phyloP scores from a whole-genome alignment of 2,113 vertebrate genomes.

The Gallinago paraguaiae region DNA sequence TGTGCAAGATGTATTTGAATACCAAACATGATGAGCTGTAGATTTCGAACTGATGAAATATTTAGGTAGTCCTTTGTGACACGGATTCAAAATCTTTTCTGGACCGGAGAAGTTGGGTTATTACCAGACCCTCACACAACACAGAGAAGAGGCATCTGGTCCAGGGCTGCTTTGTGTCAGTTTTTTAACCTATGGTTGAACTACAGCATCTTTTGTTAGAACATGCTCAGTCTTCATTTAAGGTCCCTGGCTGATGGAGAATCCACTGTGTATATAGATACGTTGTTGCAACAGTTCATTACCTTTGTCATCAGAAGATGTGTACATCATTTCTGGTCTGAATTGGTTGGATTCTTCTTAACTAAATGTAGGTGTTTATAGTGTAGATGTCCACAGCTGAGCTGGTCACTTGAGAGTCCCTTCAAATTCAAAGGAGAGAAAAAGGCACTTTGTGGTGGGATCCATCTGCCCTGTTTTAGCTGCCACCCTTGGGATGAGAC shows the following conservation, averaged over 20 bases:
- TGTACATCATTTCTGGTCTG: not conserved
- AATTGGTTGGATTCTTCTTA: not conserved
- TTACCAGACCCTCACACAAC: not conserved
- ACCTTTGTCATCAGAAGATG: not conserved
- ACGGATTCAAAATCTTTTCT: not conserved
- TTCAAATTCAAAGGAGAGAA: not conserved
- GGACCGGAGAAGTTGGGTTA: not conserved
- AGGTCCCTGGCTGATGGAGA: not conserved
- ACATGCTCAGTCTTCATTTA: constrained; percentile 10
- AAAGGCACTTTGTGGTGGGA: not conserved
- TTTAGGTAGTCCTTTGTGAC: not conserved
- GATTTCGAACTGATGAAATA: not conserved
- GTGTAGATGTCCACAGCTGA: not conserved
- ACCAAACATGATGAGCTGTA: not conserved
- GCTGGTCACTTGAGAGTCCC: not conserved
- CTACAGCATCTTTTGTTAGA: not conserved
- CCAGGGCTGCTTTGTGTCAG: not conserved
- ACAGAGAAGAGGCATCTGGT: not conserved
- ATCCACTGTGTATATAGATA: not conserved
- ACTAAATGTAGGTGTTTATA: not conserved
- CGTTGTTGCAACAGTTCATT: not conserved
- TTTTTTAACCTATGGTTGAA: not conserved
- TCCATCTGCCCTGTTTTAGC: not conserved
- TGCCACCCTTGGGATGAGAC: not conserved
- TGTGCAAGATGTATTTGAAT: not conserved